Evolutionary conservation across 2,797 vertebrate genomes (phyloP), one percentile per base, ranked within the genome.

Genomic region (Synanceia verrucosa): DNA sequence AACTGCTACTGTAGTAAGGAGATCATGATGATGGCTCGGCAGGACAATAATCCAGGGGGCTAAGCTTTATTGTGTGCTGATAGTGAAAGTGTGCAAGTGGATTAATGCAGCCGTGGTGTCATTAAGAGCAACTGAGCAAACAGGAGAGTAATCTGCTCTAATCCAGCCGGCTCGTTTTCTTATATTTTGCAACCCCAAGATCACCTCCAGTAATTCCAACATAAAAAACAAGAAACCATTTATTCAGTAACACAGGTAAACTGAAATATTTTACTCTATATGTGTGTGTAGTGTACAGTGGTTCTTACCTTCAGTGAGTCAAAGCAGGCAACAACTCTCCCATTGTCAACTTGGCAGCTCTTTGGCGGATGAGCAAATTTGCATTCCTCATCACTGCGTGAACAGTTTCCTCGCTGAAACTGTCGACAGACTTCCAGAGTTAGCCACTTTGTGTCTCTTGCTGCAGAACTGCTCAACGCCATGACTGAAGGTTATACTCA

Each of bases 321-420:
- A 83, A 99, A 99, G 94, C 98, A 99, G 93, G 98, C 98, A 73
- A 99, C 99, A 73, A 99, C 97, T 93, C 98, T 94, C 83, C 98
- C 98, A 58, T 99, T 99, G 93, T 99, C 98, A 77, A 99, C 96
- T 94, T 99, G 98, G 95, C 97, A 99, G 91, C 98, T 99, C 95
- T 99, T 99, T 23, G 98, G 96, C 57, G 98, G 98, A 88, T 99
- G 98, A 90, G 98, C 98, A 89, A 99, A 99, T 94, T 99, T 99
- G 96, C 98, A 99, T 95, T 99, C 98, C 93, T 99, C 97, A 65
- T 99, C 97, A 56, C 97, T 97, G 74, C 98, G 96, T 12, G 98
- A 99, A 94, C 98, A 99, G 44, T 98, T 99, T 88, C 98, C 98
- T 74, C 98, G 95, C 89, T 99, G 98, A 94, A 98, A 99, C 85